Evolutionary conservation across 2,888 invertebrate genomes (phyloP), one percentile per base, ranked within the genome.

Genomic region (Apodemia hepburni): DNA sequence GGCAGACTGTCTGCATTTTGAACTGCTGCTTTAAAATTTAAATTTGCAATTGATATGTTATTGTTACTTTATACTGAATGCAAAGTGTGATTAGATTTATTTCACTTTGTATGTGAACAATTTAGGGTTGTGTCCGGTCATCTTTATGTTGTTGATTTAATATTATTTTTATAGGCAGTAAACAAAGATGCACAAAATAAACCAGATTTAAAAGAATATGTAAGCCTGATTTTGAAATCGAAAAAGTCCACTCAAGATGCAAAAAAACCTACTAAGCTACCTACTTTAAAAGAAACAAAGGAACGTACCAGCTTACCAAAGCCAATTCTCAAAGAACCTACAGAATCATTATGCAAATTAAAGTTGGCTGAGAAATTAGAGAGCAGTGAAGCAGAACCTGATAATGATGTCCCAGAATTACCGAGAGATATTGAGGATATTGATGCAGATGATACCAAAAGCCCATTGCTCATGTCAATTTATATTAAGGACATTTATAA

Each of bases 401-500:
- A 58, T 11, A n/a, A 70, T 42, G 42, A 42, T 60, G 74, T 72
- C 47, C 79, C 71, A 6, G 68, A 71, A 45, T 69, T 92, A 45
- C 88, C 92, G 0, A 70, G 75, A 58, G 85, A 88, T 62, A 91
- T 95, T 68, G 94, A 94, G 72, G 94, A 97, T 73, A 96, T 97
- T 78, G 98, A 98, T 76, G 92, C 92, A 17, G 93, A 93, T 59
- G 96, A 97, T 76, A 92, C 87, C 51, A 92, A 93, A 58, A 97
- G 97, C 81, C 95, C 97, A 3, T 92, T 96, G 71, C 92, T 97
- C 71, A 95, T 97, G 77, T 94, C 96, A 17, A 95, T 95, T 71
- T 98, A 98, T 81, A 95, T 96, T 42, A 95, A 96, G 69, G 98
- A 98, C 73, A 98, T 99, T 77, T 98, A 97, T 78, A 87, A 91